A percentile compares a stretch with the other conserved stretches of the same genome.
Evolutionary conservation across 2,113 vertebrate species (phyloP).

Genomic region (Trachemys scripta): DNA sequence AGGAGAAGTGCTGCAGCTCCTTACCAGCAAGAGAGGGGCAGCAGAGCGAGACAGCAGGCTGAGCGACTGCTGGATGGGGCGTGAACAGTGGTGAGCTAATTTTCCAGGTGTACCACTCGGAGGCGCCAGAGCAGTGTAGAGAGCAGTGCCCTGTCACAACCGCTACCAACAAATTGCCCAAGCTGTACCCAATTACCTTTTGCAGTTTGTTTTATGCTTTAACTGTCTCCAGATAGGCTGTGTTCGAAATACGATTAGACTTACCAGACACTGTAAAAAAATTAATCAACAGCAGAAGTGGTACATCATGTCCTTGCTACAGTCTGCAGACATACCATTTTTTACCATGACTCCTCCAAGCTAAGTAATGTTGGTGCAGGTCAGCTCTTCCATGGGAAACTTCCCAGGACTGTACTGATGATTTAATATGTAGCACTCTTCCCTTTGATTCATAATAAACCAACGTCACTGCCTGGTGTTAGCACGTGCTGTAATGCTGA

Average conservation of each 20-base stretch:
- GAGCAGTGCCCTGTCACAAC: neutral
- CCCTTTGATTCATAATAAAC: neutral
- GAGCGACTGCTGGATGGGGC: neutral
- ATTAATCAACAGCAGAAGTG: neutral
- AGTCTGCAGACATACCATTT: neutral
- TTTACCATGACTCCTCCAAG: neutral
- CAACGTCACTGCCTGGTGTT: neutral
- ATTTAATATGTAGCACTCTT: neutral
- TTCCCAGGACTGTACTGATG: neutral
- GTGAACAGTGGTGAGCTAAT: neutral
- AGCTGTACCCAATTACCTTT: neutral
- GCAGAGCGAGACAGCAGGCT: neutral
- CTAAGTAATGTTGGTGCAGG: neutral
- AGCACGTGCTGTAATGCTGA: rapidly evolving
- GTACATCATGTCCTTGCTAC: neutral
- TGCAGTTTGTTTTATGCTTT: neutral
- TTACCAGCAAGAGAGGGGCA: neutral
- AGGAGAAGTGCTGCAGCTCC: neutral
- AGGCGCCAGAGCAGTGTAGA: neutral
- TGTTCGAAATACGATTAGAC: neutral
- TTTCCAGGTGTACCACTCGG: neutral
- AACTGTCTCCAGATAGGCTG: neutral
- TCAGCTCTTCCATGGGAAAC: neutral
- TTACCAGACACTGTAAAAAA: neutral
- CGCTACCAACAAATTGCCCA: neutral